phyloP scores from a whole-genome alignment of 2,797 vertebrate species.

The Acestrorhynchus altus region DNA sequence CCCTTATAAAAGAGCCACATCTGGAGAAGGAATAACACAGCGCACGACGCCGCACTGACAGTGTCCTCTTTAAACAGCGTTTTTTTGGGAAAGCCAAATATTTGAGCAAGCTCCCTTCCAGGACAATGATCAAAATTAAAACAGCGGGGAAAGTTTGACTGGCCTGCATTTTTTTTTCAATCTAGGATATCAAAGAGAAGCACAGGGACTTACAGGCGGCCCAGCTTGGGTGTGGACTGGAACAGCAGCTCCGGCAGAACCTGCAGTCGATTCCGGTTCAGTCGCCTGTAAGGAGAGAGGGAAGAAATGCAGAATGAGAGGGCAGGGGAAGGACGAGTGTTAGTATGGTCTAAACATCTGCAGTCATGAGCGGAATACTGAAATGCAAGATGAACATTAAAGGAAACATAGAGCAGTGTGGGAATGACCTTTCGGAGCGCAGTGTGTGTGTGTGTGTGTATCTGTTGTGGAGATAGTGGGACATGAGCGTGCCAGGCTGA shows the following conservation, averaged over 20 bases:
- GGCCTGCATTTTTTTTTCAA: conserved; percentile 14
- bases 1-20: conserved; percentile 63
- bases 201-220: conserved; percentile 90
- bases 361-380: conserved; percentile 26
- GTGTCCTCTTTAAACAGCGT: conserved; percentile 51
- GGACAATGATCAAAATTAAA: conserved; percentile 61
- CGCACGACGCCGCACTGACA: conserved; percentile 42
- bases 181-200: conserved; percentile 53
- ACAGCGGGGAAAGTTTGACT: conserved; percentile 51
- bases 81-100: conserved; percentile 58
- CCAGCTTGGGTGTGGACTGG: conserved; percentile 94
- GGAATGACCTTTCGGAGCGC: conserved; percentile 32
- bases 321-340: conserved; percentile 44
- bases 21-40: conserved; percentile 54
- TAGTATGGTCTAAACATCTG: conserved; percentile 48
- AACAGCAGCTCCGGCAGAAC: conserved; percentile 96
- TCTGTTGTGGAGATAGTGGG: conserved; percentile 49
- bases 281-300: conserved; percentile 80
- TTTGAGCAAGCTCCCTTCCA: conserved; percentile 56
- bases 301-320: conserved; percentile 29
- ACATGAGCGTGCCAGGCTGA: conserved; percentile 40
- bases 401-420: conserved; percentile 21
- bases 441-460: conserved; percentile 32
- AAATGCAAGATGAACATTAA: conserved; percentile 43
- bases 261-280: conserved; percentile 97